Evolutionary conservation across 2,113 vertebrate species (phyloP), one percentile per base, ranked within the genome.

Genomic region (Glaucomys volans): DNA sequence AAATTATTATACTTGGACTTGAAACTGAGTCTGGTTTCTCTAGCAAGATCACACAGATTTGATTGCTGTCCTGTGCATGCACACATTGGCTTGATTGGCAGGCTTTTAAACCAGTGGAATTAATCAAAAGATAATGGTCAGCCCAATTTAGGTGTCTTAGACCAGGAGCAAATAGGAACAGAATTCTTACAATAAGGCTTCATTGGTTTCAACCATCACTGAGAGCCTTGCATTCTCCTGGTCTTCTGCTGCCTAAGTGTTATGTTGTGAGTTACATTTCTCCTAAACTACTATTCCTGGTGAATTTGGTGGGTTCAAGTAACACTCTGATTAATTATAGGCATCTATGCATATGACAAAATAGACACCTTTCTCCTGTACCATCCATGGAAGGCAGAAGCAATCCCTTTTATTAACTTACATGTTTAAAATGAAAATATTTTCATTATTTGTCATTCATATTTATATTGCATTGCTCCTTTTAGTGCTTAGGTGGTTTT

Each of bases 401-500:
- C 1, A 20, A 10, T 44, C 11, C 80, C 67, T 24, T 12, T 66
- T 62, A 32, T n/a, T 14, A 54, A 32, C 10, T 62, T 44, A 12
- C 77, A 4, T 82, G n/a, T 88, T 82, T 89, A 35, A 74, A 30
- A 77, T 72, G 28, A 20, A 30, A 0, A 64, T 87, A 2, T 80
- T 97, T 93, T 92, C 24, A 85, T 64, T 74, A 37, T 71, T 69
- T 95, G 30, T 81, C 17, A 62, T 54, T 72, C 16, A 42, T 35
- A 20, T 24, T 91, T 13, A 66, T 42, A 37, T 82, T 86, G 71
- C 52, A 66, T 54, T 85, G 2, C 17, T 90, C 11, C 62, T 79
- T 69, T 83, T 30, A 67, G 22, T 57, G 24, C 52, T 76, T 59
- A 77, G 16, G 22, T 85, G 28, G 8, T 40, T 81, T 80, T 44